Percentiles rank a stretch among this genome's conserved stretches.
phyloP scores from a whole-genome alignment of 1,140 invertebrate species.

The Achatina immaculata region DNA sequence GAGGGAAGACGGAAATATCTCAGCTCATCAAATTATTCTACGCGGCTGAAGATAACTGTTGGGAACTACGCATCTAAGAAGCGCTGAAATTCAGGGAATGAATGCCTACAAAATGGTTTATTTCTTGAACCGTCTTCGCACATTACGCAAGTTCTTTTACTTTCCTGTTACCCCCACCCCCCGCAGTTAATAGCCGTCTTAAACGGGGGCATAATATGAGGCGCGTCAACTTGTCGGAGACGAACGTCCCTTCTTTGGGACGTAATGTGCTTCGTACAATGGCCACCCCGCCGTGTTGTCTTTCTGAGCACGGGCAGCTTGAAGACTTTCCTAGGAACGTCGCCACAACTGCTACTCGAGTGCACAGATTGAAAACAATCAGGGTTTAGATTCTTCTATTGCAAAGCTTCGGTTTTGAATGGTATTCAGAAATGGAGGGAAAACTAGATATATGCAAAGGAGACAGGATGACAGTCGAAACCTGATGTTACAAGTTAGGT shows the following conservation, averaged over 20 bases:
- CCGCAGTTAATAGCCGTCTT: background rate
- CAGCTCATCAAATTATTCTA: slow-evolving; percentile 7
- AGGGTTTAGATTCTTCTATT: background rate
- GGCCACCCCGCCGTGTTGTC: background rate
- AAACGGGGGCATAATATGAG: background rate
- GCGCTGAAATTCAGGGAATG: background rate
- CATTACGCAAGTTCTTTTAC: background rate
- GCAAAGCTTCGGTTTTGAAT: no score
- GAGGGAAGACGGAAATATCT: slow-evolving; percentile 15
- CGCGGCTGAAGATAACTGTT: background rate
- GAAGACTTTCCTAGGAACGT: background rate
- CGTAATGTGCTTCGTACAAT: background rate
- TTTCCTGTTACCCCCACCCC: background rate
- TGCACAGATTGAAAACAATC: background rate
- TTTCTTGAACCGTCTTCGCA: no score
- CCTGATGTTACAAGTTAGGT: no score
- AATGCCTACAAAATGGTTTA: no score
- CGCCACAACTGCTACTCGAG: background rate
- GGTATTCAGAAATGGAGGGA: no score
- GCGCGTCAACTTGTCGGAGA: background rate
- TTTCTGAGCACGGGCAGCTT: background rate
- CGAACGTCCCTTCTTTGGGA: slow-evolving; percentile 7
- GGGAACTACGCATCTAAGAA: background rate
- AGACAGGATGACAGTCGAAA: no score
- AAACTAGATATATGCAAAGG: no score